Conservation (phyloP, 2,888 invertebrate species). For the Stenolophus ochropezus region DNA sequence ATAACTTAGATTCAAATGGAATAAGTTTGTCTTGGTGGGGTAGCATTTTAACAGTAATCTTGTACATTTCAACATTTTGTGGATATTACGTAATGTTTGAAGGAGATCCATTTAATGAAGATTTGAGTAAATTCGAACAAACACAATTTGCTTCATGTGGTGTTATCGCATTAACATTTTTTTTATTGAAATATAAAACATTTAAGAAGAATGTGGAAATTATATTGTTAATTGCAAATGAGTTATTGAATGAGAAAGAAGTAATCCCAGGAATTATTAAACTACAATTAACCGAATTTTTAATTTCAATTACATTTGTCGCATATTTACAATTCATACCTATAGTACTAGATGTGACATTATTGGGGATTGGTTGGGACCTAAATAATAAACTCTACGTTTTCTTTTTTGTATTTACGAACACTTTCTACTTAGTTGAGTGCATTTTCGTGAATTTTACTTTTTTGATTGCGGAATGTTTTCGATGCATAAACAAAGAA, state of each 20-base stretch:
- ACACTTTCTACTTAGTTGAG: constrained; percentile 49
- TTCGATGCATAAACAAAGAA: constrained; percentile 40
- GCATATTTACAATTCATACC: constrained; percentile 29
- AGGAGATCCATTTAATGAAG: constrained; percentile 51
- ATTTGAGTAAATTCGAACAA: constrained; percentile 55
- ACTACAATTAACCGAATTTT: constrained; percentile 31
- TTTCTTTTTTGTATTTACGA: constrained; percentile 54
- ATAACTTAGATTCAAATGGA: constrained; percentile 2
- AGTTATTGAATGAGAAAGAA: constrained; percentile 39
- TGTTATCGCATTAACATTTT: constrained; percentile 12
- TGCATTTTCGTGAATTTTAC: constrained; percentile 50
- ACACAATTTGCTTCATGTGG: constrained; percentile 35
- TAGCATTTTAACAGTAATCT: neutral
- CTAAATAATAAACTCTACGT: constrained; percentile 47
- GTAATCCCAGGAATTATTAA: constrained; percentile 33
- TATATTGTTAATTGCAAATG: constrained; percentile 38
- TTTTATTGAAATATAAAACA: constrained; percentile 25
- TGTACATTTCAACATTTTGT: neutral
- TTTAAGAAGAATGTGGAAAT: constrained; percentile 30
- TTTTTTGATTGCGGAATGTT: constrained; percentile 44
- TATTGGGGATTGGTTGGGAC: neutral
- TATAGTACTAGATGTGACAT: constrained; percentile 9
- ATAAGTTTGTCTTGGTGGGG: constrained; percentile 41
- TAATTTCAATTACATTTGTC: constrained; percentile 37
- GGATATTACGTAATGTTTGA: constrained; percentile 33